A percentile compares a stretch with the other conserved stretches of the same genome.
phyloP scores from a whole-genome alignment of 1,140 invertebrate species.

The Pogonognathellus flavescens region DNA sequence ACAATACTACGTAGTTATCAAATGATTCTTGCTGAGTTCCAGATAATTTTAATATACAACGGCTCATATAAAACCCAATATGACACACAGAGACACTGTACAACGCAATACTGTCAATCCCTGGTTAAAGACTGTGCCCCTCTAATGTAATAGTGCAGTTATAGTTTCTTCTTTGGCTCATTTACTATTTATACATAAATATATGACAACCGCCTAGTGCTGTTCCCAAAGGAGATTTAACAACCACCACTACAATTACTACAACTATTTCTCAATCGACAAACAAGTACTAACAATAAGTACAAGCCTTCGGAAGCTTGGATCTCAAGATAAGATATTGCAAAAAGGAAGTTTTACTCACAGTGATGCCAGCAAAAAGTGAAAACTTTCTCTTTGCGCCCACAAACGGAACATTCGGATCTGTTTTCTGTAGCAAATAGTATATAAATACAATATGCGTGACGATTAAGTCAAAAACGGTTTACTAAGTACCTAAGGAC shows the following conservation, averaged over 20 bases:
- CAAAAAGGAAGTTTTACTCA: slow-evolving; percentile 18
- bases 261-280: neutral
- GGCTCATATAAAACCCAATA: neutral
- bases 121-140: slow-evolving; percentile 25
- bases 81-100: neutral
- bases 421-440: neutral
- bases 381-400: slow-evolving; percentile 18
- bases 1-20: neutral
- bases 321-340: slow-evolving; percentile 39
- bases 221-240: neutral
- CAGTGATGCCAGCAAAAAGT: slow-evolving; percentile 15
- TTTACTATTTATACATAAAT: slow-evolving; percentile 19
- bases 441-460: neutral
- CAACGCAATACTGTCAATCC: neutral
- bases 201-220: neutral
- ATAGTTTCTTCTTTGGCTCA: slow-evolving; percentile 4
- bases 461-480: slow-evolving; percentile 23
- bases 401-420: slow-evolving; percentile 19
- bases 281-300: neutral
- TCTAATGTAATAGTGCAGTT: neutral
- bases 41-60: neutral
- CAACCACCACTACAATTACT: slow-evolving; percentile 9
- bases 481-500: slow-evolving; percentile 38
- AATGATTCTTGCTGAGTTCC: neutral
- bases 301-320: slow-evolving; percentile 1